These are phyloP conservation scores for Andrena flavipes DNA, from an alignment of 2,888 invertebrate genomes.

Conservation along the genomic window DNA sequence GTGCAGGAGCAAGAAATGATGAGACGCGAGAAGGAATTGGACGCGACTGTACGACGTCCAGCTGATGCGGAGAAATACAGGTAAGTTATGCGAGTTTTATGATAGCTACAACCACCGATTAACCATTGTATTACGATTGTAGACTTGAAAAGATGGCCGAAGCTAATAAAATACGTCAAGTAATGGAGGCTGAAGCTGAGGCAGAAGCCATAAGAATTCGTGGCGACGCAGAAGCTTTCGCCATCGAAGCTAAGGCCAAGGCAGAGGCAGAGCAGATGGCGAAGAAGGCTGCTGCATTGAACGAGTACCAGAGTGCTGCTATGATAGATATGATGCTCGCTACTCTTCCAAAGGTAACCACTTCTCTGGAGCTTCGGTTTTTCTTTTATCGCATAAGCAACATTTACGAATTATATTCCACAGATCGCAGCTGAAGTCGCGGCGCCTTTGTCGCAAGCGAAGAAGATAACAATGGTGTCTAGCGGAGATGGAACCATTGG, in stretches of 20 bases:
- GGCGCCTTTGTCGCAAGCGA: conserved; percentile 96
- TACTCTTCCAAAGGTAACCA: conserved; percentile 94
- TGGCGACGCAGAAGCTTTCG: conserved; percentile 96
- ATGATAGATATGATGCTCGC: conserved; percentile 99
- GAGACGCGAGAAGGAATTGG: conserved; percentile 95
- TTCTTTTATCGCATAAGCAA: background rate
- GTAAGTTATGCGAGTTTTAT: conserved; percentile 71
- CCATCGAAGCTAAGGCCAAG: conserved; percentile 96
- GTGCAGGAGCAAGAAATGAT: conserved; percentile 98
- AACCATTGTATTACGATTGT: conserved; percentile 40
- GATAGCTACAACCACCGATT: conserved; percentile 25
- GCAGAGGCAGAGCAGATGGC: conserved; percentile 99
- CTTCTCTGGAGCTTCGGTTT: too few relatives aligned
- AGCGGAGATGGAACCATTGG: conserved; percentile 96
- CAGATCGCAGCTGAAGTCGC: conserved; percentile 98
- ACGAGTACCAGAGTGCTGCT: conserved; percentile 97
- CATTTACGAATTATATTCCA: conserved; percentile 4
- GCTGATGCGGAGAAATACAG: conserved; percentile 97
- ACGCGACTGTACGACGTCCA: conserved; percentile 96
- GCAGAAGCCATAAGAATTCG: conserved; percentile 94
- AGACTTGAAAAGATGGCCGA: conserved; percentile 97
- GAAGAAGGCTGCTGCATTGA: conserved; percentile 98
- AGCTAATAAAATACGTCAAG: conserved; percentile 93
- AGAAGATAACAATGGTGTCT: conserved; percentile 98
- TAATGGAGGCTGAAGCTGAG: conserved; percentile 98